phyloP scores from a whole-genome alignment of 64 coral and sea anemone species.

The Actinia equina region DNA sequence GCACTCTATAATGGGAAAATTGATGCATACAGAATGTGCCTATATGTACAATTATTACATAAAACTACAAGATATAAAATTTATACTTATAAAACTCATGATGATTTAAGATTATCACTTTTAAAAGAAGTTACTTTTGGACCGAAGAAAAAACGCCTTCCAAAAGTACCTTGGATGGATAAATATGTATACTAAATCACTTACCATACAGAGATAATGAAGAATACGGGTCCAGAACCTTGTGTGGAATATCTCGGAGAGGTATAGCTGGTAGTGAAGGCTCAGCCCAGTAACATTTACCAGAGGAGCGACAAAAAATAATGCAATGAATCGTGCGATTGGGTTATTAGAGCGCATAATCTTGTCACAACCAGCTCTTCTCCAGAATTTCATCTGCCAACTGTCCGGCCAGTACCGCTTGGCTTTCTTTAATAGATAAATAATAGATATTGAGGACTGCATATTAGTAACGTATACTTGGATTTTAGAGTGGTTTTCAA shows the following conservation, averaged over 20 bases:
- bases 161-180: no score
- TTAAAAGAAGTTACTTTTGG: no score
- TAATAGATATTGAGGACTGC: no score
- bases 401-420: slow-evolving; percentile 61
- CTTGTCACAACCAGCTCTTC: slow-evolving; percentile 25
- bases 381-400: slow-evolving; percentile 65
- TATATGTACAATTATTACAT: no score
- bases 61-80: no score
- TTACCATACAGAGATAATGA: slow-evolving; percentile 76
- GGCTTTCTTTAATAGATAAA: background rate
- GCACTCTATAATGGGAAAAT: no score
- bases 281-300: slow-evolving; percentile 70
- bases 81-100: no score
- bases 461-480: background rate
- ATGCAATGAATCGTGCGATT: slow-evolving; percentile 37
- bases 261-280: slow-evolving; percentile 79
- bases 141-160: no score
- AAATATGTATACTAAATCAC: background rate
- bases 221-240: slow-evolving; percentile 52
- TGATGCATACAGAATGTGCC: no score
- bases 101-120: no score
- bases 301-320: slow-evolving; percentile 74
- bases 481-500: no score
- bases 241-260: slow-evolving; percentile 73
- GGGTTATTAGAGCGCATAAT: slow-evolving; percentile 52